Evolutionary conservation across 2,113 vertebrate genomes (phyloP).

Genomic region (Ellobius talpinus): DNA sequence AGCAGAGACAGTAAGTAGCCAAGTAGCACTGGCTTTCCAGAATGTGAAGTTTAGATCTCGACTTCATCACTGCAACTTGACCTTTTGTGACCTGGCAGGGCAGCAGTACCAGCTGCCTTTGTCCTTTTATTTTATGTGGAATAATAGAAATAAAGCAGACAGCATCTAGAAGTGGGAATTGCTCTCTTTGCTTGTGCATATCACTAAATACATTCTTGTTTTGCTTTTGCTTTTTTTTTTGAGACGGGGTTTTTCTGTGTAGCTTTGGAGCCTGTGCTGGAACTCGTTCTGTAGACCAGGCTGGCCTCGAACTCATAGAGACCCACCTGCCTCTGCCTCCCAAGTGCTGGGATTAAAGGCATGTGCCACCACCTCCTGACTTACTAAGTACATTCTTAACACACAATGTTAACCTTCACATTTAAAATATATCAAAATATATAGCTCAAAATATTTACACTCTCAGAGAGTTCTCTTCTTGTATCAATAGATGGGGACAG

Average conservation of each 20-base stretch:
- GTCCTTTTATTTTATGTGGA: not conserved
- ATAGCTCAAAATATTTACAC: not conserved
- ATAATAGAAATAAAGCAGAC: not conserved
- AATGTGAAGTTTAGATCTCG: not conserved
- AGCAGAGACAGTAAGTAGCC: not conserved
- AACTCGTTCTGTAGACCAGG: too few species aligned
- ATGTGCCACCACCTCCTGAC: too few species aligned
- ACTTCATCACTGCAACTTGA: not conserved
- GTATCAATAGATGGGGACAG: conserved; percentile 90
- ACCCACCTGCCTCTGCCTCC: too few species aligned
- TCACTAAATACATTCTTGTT: not conserved
- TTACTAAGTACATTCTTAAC: not conserved
- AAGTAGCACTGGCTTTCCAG: not conserved
- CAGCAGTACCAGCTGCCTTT: not conserved
- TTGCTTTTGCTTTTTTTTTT: too few species aligned
- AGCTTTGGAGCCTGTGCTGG: too few species aligned
- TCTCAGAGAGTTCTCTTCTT: not conserved
- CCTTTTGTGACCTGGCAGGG: not conserved
- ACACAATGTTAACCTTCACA: not conserved
- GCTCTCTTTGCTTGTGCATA: not conserved
- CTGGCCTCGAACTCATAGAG: too few species aligned
- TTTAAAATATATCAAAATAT: not conserved
- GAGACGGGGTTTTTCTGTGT: too few species aligned
- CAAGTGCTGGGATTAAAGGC: too few species aligned
- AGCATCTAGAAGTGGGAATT: not conserved